These are phyloP conservation scores for Macaca nemestrina DNA, from an alignment of 2,113 vertebrate species.

Conservation along the genomic window DNA sequence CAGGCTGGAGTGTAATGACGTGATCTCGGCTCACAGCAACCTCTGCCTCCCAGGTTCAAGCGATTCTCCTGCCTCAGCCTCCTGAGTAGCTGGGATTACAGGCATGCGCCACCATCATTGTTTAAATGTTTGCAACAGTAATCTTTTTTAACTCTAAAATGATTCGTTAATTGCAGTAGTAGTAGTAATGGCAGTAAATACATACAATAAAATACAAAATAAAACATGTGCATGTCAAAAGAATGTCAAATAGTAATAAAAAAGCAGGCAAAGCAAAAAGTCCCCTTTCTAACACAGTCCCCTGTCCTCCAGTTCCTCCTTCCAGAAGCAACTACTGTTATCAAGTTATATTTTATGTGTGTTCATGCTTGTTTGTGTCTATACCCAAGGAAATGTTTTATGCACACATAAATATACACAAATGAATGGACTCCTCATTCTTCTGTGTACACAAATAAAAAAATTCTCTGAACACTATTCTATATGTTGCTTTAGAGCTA, in stretches of 20 bases:
- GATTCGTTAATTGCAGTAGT: not conserved
- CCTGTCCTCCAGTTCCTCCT: not conserved
- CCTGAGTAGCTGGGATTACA: too few relatives aligned
- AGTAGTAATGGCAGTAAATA: not conserved
- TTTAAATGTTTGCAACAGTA: not conserved
- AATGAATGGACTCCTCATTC: not conserved
- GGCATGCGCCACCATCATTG: too few relatives aligned
- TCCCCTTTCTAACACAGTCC: not conserved
- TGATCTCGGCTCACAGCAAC: too few relatives aligned
- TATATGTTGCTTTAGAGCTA: not conserved
- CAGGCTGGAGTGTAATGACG: too few relatives aligned
- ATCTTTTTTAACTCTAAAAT: not conserved
- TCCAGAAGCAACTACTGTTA: not conserved
- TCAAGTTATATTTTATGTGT: not conserved
- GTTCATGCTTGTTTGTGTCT: not conserved
- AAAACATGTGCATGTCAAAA: not conserved
- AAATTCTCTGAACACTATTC: not conserved
- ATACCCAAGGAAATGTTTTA: not conserved
- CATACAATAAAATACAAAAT: not conserved
- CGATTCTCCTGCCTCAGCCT: too few relatives aligned
- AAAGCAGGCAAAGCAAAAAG: not conserved
- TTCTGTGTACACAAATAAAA: not conserved
- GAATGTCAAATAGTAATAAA: not conserved
- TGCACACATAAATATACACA: not conserved
- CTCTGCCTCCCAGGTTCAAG: too few relatives aligned